Evolutionary conservation across 2,888 invertebrate genomes (phyloP), one percentile per base, ranked within the genome.

Genomic region (Coenonympha arcania): DNA sequence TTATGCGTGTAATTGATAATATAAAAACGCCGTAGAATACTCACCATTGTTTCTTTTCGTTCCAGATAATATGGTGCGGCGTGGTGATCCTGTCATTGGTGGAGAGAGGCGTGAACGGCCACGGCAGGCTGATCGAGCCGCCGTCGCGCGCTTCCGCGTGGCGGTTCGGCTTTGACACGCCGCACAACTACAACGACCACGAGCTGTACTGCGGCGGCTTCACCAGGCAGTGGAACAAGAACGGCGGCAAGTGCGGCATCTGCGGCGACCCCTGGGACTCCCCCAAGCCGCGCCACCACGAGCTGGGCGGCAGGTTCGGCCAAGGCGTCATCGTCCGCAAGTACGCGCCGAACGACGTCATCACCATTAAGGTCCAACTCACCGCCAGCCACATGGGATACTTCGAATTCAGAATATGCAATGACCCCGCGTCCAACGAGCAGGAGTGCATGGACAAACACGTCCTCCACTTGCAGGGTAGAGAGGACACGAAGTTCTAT

Each of bases 171-270:
- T 96, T 95, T 76, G 89, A 91, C 71, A 94, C 95, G 1, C 94
- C 94, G 1, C 93, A 92, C 66, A 93, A 96, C 76, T 95, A 95
- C 81, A 95, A 95, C 73, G 95, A 96, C 77, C 92, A 95, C 71
- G 94, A 95, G 69, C 87, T 93, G 3, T 95, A 92, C 78, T 95
- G 95, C 72, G 95, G 95, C 0, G 95, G 95, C 6, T 94, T 92
- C 72, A 88, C 91, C n/a, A 86, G 93, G 43, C 95, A 95, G 68
- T 94, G 94, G 92, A 89, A 90, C 63, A 89, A 82, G 50, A 95
- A 95, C 67, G 90, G 87, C 2, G 95, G 95, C 0, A 93, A 93
- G 70, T 95, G 95, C 66, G 95, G 95, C 1, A 90, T 94, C 37
- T 95, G 95, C 64, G 95, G 95, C 0, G 95, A 95, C 74, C 88